phyloP scores from a whole-genome alignment of 2,797 vertebrate genomes.

The Hyperoplus lanceolatus region DNA sequence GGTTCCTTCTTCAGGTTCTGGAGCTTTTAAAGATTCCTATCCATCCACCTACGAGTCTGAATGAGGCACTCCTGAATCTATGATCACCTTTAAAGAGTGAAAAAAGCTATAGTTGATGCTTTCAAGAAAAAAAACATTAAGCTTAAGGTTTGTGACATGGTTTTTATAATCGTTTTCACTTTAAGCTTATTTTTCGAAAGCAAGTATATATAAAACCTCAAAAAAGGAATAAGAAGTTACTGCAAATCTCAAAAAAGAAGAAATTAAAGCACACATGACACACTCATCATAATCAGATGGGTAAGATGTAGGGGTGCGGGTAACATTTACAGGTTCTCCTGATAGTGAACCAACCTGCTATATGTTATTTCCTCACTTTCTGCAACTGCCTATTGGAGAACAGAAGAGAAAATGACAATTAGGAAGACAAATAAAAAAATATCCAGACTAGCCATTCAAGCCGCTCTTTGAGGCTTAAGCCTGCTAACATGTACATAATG shows the following conservation, averaged over 20 bases:
- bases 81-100: background rate
- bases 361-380: slow-evolving; percentile 17
- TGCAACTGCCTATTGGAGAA: slow-evolving; percentile 30
- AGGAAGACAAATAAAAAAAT: background rate
- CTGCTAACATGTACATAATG: background rate
- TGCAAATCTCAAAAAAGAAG: background rate
- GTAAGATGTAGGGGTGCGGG: background rate
- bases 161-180: background rate
- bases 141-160: background rate
- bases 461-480: background rate
- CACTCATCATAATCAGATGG: too few species aligned
- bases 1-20: background rate
- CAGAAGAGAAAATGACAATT: background rate
- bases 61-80: background rate
- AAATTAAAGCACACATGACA: background rate
- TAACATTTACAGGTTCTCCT: background rate
- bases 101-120: background rate
- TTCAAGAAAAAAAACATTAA: background rate
- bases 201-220: background rate
- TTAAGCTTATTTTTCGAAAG: background rate
- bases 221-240: background rate
- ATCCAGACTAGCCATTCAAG: background rate
- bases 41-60: background rate
- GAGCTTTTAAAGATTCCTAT: background rate
- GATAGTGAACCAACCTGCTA: background rate